Percentiles rank a stretch among this genome's conserved stretches.
phyloP scores from a whole-genome alignment of 2,797 vertebrate species.

The Limnodromus scolopaceus region DNA sequence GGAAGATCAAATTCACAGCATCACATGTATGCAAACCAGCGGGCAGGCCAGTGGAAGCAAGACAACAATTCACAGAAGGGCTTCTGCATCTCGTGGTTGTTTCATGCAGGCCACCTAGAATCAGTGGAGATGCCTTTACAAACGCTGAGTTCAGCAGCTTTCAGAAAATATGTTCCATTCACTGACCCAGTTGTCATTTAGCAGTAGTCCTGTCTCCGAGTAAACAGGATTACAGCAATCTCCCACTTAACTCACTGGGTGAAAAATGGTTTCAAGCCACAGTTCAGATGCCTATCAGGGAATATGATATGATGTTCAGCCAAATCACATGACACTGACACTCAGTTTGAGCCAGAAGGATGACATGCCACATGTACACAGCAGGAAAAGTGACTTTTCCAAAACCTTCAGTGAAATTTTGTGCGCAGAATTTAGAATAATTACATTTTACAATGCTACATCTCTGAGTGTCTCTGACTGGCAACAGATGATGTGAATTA shows the following conservation, averaged over 20 bases:
- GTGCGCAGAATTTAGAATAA: background rate
- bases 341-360: background rate
- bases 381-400: background rate
- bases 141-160: background rate
- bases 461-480: background rate
- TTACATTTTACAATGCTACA: background rate
- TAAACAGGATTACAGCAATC: background rate
- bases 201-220: background rate
- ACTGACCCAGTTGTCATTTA: background rate
- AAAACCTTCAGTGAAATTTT: background rate
- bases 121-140: background rate
- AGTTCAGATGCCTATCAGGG: background rate
- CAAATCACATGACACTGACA: background rate
- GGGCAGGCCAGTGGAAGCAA: background rate
- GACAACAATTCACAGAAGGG: background rate
- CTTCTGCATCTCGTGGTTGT: background rate
- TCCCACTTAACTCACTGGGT: background rate
- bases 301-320: background rate
- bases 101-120: background rate
- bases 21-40: background rate
- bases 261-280: background rate
- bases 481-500: conserved; percentile 16
- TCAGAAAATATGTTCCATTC: background rate
- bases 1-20: background rate
- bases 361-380: background rate